These are phyloP conservation scores for Agrochola macilenta DNA, from an alignment of 2,888 invertebrate species.

Conservation along the genomic window DNA sequence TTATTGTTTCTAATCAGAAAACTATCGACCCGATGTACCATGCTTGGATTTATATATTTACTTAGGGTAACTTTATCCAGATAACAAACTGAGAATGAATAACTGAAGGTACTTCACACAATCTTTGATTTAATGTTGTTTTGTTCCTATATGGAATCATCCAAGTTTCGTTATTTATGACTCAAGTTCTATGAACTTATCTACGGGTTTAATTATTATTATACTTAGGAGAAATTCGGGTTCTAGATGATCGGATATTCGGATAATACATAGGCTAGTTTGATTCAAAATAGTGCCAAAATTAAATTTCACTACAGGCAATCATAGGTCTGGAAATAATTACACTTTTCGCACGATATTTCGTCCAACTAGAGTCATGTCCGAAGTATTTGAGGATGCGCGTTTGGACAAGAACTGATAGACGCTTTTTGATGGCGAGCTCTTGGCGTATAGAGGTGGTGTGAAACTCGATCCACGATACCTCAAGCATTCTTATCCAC, in stretches of 20 bases:
- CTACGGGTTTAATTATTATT: conserved; percentile 63
- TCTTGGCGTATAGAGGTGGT: too few relatives aligned
- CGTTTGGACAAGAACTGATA: too few relatives aligned
- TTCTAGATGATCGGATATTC: conserved; percentile 35
- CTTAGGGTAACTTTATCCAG: conserved; percentile 37
- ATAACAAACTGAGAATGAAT: conserved; percentile 54
- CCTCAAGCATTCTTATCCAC: too few relatives aligned
- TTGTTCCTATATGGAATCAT: conserved; percentile 75
- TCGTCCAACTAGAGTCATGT: background rate
- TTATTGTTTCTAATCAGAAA: conserved; percentile 5
- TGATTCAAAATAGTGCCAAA: background rate
- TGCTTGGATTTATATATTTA: conserved; percentile 46
- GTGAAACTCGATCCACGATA: too few relatives aligned
- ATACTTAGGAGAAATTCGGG: conserved; percentile 33
- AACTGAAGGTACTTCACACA: conserved; percentile 53
- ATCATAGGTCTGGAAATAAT: background rate
- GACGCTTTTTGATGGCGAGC: too few relatives aligned
- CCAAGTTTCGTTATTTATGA: conserved; percentile 79
- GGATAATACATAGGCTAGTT: conserved; percentile 21
- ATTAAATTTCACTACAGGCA: background rate
- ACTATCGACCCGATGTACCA: conserved; percentile 5
- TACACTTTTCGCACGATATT: background rate
- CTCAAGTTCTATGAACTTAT: conserved; percentile 71
- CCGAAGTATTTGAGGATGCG: too few relatives aligned
- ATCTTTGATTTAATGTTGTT: conserved; percentile 78